Conservation (phyloP, 1,140 invertebrate genomes). For the Caenorhabditis briggsae region DNA sequence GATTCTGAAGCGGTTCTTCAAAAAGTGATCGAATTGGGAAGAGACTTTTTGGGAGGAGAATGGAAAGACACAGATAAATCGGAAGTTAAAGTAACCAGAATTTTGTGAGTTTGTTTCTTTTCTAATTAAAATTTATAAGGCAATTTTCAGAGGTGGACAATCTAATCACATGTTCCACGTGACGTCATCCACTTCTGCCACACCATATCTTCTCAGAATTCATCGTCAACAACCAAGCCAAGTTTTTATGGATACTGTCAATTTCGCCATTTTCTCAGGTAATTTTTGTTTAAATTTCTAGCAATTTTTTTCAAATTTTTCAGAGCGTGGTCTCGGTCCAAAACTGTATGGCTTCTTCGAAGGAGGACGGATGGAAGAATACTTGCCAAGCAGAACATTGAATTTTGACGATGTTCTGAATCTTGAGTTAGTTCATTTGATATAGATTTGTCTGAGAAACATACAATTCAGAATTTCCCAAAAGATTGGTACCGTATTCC, state of each 20-base stretch:
- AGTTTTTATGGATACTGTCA: constrained; percentile 4
- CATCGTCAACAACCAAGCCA: not conserved
- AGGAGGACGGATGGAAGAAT: constrained; percentile 10
- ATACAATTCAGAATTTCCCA: not conserved
- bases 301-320: not conserved
- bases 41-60: not conserved
- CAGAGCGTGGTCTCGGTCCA: constrained; percentile 5
- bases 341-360: constrained; percentile 19
- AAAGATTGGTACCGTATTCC: not conserved
- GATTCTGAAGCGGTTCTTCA: not conserved
- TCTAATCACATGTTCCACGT: constrained; percentile 11
- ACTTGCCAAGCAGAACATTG: not conserved
- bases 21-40: constrained; percentile 20
- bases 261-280: not conserved
- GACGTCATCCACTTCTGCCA: not conserved
- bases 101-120: constrained; percentile 6
- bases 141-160: not conserved
- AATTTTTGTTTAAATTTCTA: not conserved
- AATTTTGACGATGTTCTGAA: not conserved
- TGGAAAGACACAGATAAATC: not conserved
- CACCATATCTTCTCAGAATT: constrained; percentile 6
- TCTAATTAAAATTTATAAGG: not conserved
- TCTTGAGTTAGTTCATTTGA: not conserved
- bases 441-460: not conserved
- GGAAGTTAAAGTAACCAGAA: not conserved